Evolutionary conservation across 2,113 vertebrate genomes (phyloP), one percentile per base, ranked within the genome.

Genomic region (Engystomops pustulosus): DNA sequence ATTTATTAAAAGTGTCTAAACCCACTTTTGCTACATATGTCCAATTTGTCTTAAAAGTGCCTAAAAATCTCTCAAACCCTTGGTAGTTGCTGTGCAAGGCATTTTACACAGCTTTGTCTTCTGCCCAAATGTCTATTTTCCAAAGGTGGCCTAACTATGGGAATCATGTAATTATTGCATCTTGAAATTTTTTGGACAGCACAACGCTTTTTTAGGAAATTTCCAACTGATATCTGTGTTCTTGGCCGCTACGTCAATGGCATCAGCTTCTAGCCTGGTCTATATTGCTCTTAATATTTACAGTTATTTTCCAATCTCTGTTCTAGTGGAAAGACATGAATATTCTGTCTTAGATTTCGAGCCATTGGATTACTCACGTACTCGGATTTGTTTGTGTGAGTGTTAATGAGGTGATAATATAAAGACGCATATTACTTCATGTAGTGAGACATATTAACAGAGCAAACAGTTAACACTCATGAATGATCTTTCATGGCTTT

Each of bases 361-460:
- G 32, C 62, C 17, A 18, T 3, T 36, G 62, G 30, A 20, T 34
- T 18, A 6, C 30, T 67, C 32, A 67, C 8, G 12, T 34, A 32
- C 60, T 18, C 0, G 27, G 15, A 65, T 32, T 67, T 67, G 30
- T 53, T 47, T 34, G 30, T 76, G 72, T 75, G 45, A 51, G 71
- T 53, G 72, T 53, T 51, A 53, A 53, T 76, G 44, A 76, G 47
- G 72, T 51, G 72, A 72, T 72, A 72, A 45, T 27, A 47, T 45
- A 45, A 20, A 72, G 41, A 71, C 14, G 12, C 36, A 14, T 23
- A 71, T 71, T 71, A 71, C n/a, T 44, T 71, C 15, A 45, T 45
- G 38, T 44, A 41, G 68, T 41, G 68, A 72, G 41, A 45, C 23
- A 47, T 45, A 72, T 45, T 72, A 72, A 8, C 23, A 27, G n/a